phyloP scores from a whole-genome alignment of 2,797 vertebrate genomes.

The Melanotaenia maccullochi region DNA sequence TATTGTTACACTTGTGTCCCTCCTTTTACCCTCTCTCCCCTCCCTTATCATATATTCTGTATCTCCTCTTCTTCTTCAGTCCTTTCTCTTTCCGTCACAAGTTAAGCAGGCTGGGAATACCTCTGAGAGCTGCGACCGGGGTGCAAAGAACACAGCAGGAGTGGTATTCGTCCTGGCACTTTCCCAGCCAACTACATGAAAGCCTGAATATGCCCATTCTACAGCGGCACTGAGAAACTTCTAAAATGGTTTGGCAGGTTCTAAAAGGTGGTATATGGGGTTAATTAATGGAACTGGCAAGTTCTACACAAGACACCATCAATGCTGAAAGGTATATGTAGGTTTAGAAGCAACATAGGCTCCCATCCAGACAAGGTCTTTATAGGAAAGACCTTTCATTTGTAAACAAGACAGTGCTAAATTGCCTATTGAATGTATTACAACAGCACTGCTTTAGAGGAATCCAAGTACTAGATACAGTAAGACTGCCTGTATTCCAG shows the following conservation, averaged over 20 bases:
- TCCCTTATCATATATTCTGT: conserved; percentile 58
- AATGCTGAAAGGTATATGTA: not conserved
- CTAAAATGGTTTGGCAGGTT: conserved; percentile 2
- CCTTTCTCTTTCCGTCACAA: conserved; percentile 61
- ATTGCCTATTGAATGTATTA: not conserved
- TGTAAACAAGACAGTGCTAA: not conserved
- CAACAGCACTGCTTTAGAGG: too few relatives aligned
- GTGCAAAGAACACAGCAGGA: conserved; percentile 80
- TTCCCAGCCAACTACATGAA: conserved; percentile 57
- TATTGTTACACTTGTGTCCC: conserved; percentile 54
- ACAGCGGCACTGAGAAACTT: conserved; percentile 24
- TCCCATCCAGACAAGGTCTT: too few relatives aligned
- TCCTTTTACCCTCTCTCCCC: conserved; percentile 26
- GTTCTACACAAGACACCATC: not conserved
- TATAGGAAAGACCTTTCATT: too few relatives aligned
- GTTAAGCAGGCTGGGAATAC: conserved; percentile 79
- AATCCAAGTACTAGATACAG: too few relatives aligned
- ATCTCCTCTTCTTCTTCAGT: conserved; percentile 42
- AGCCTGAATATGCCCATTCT: conserved; percentile 45
- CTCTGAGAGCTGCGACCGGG: conserved; percentile 74
- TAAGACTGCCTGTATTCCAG: too few relatives aligned
- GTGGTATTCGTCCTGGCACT: conserved; percentile 68
- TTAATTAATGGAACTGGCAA: not conserved
- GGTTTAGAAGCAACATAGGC: too few relatives aligned
- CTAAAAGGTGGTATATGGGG: not conserved